phyloP scores from a whole-genome alignment of 2,113 vertebrate genomes.

The Oncorhynchus gorbuscha region DNA sequence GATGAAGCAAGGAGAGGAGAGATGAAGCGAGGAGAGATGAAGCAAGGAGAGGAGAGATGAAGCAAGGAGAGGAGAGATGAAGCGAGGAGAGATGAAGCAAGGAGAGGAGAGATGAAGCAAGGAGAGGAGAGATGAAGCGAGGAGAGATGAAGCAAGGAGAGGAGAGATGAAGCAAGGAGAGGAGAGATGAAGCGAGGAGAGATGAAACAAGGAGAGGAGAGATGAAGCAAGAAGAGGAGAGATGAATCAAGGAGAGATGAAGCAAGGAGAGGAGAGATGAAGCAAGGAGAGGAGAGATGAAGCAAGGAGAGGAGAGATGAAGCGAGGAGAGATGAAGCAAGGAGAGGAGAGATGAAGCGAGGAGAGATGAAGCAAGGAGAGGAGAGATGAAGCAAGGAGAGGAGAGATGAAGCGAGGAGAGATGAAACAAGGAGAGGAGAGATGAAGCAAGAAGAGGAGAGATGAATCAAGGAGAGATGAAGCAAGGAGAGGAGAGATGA shows the following conservation, averaged over 20 bases:
- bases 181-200: not conserved
- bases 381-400: not conserved
- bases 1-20: no score
- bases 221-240: no score
- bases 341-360: no score
- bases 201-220: no score
- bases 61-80: not conserved
- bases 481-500: no score
- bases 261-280: constrained; percentile 13
- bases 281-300: not conserved
- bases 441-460: no score
- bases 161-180: not conserved
- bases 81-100: constrained; percentile 20
- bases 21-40: no score
- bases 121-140: not conserved
- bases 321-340: not conserved
- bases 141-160: not conserved
- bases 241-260: not conserved
- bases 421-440: no score
- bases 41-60: no score
- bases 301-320: no score
- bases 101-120: not conserved
- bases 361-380: not conserved
- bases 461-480: not conserved
- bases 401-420: not conserved